phyloP scores from a whole-genome alignment of 2,797 vertebrate species.

The Vireo griseus region DNA sequence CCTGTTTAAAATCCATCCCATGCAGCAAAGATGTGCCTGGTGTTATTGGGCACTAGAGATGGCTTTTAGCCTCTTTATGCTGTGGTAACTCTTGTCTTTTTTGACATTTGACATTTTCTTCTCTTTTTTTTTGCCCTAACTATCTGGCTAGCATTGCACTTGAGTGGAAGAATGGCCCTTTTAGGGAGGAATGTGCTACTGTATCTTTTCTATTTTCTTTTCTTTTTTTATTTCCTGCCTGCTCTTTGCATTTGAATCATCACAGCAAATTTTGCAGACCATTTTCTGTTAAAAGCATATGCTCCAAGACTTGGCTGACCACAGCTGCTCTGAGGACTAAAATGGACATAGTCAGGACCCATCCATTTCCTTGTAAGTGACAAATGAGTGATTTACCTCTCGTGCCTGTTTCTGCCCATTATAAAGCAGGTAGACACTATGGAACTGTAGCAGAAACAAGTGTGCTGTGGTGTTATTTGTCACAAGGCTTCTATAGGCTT shows the following conservation, averaged over 20 bases:
- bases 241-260: not conserved
- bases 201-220: not conserved
- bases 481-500: not conserved
- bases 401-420: not conserved
- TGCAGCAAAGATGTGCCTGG: not conserved
- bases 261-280: not conserved
- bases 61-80: not conserved
- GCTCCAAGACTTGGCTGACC: not conserved
- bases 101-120: not conserved
- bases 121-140: not conserved
- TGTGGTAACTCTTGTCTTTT: not conserved
- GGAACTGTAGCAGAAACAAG: not conserved
- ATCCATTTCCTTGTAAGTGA: not conserved
- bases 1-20: not conserved
- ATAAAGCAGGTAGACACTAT: not conserved
- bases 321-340: not conserved
- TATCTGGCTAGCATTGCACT: not conserved
- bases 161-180: not conserved
- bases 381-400: not conserved
- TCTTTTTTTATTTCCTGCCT: not conserved
- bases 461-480: not conserved
- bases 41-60: not conserved
- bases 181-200: not conserved
- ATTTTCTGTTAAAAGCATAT: not conserved
- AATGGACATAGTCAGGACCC: not conserved